A percentile compares a stretch with the other conserved stretches of the same genome.
Evolutionary conservation across 2,113 vertebrate genomes (phyloP).

Genomic region (Jacana jacana): DNA sequence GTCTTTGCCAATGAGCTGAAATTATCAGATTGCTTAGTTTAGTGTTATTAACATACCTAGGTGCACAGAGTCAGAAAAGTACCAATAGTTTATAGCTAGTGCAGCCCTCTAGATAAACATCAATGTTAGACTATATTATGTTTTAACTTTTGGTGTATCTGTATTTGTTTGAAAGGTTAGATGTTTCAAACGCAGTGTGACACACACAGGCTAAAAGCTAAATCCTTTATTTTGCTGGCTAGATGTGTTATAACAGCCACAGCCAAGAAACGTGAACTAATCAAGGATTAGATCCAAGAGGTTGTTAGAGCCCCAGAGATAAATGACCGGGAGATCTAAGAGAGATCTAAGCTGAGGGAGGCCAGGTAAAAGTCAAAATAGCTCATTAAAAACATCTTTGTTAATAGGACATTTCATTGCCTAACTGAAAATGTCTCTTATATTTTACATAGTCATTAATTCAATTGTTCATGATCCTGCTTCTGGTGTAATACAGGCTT

Average conservation of each 20-base stretch:
- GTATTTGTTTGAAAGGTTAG: neutral
- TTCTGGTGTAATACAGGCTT: neutral
- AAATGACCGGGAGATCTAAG: constrained; percentile 18
- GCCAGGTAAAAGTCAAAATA: constrained; percentile 48
- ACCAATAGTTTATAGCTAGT: neutral
- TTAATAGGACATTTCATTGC: constrained; percentile 28
- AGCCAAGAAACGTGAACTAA: neutral
- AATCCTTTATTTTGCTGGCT: neutral
- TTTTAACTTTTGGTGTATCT: neutral
- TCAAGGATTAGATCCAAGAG: neutral
- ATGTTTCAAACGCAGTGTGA: neutral
- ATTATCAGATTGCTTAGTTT: neutral
- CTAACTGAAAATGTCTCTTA: neutral
- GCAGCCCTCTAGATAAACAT: neutral
- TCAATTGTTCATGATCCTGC: constrained; percentile 12
- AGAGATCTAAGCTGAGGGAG: neutral
- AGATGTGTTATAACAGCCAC: neutral
- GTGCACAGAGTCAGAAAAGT: neutral
- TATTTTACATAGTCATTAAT: constrained; percentile 26
- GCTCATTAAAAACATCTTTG: constrained; percentile 30
- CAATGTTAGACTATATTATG: neutral
- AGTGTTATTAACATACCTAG: neutral
- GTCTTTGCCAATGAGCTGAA: neutral
- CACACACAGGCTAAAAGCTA: neutral
- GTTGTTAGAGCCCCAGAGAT: neutral